Percentiles rank a stretch among this genome's conserved stretches.
These are phyloP conservation scores for Pleuronectes platessa DNA, from an alignment of 2,113 vertebrate species.

Conservation along the genomic window DNA sequence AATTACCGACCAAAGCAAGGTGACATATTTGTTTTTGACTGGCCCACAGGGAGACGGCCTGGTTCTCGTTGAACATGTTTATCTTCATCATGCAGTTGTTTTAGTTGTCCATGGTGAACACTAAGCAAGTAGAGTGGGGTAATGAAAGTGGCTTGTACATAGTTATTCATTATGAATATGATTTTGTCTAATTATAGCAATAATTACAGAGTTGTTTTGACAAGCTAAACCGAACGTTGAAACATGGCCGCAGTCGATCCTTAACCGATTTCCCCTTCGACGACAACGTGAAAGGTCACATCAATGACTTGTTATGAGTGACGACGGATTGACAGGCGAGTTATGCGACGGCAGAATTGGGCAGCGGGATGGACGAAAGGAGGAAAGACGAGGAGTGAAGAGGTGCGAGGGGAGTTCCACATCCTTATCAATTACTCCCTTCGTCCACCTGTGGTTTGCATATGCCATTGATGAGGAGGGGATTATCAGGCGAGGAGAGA, in stretches of 20 bases:
- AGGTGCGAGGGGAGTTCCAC: slow-evolving; percentile 30
- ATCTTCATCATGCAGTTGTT: slow-evolving; percentile 46
- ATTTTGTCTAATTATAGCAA: slow-evolving; percentile 51
- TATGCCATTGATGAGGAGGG: slow-evolving; percentile 68
- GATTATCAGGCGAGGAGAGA: slow-evolving; percentile 67
- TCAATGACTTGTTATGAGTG: slow-evolving; percentile 20
- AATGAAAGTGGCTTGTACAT: slow-evolving; percentile 34
- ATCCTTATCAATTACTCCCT: slow-evolving; percentile 56
- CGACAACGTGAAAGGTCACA: slow-evolving; percentile 13
- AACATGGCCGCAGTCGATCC: slow-evolving; percentile 4
- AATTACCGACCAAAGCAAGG: slow-evolving; percentile 55
- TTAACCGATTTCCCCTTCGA: slow-evolving; percentile 26
- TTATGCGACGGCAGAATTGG: slow-evolving; percentile 25
- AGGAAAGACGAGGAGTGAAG: slow-evolving; percentile 1
- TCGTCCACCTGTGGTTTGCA: slow-evolving; percentile 68
- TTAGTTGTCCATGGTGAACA: slow-evolving; percentile 39
- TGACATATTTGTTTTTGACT: slow-evolving; percentile 39
- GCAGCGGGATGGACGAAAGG: slow-evolving; percentile 24
- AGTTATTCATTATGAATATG: slow-evolving; percentile 56
- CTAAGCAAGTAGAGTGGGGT: slow-evolving; percentile 28
- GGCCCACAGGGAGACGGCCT: slow-evolving; percentile 22
- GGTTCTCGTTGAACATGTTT: slow-evolving; percentile 39
- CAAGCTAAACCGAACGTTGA: slow-evolving; percentile 26
- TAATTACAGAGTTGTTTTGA: slow-evolving; percentile 28
- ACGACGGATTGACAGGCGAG: slow-evolving; percentile 21